phyloP scores from a whole-genome alignment of 1,140 invertebrate genomes.

The Drosophila littoralis region DNA sequence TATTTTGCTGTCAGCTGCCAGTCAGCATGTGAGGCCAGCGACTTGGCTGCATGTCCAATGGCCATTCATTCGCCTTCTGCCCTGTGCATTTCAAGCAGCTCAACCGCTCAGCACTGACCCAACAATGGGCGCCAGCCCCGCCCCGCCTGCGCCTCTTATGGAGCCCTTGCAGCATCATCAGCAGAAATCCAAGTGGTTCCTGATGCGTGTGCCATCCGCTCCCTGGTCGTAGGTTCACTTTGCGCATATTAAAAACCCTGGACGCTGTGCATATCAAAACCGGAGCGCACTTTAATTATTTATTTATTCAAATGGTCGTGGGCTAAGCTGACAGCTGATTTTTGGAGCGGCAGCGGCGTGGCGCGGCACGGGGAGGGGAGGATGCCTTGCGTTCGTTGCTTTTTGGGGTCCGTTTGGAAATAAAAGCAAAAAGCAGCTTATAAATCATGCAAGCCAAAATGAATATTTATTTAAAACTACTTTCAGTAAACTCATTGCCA shows the following conservation, averaged over 20 bases:
- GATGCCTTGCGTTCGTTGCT: background rate
- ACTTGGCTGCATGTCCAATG: conserved; percentile 23
- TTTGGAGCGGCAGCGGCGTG: no score
- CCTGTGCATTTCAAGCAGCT: conserved; percentile 40
- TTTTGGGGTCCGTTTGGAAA: conserved; percentile 27
- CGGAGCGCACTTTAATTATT: conserved; percentile 65
- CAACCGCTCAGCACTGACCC: conserved; percentile 8
- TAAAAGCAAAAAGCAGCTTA: background rate
- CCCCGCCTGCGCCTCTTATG: background rate
- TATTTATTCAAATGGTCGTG: conserved; percentile 67
- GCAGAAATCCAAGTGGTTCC: conserved; percentile 35
- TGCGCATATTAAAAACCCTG: conserved; percentile 33
- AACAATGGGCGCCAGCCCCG: background rate
- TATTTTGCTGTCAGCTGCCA: conserved; percentile 51
- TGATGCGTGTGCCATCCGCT: conserved; percentile 8
- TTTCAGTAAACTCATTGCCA: background rate
- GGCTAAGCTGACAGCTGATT: conserved; percentile 43
- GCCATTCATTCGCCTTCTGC: conserved; percentile 24
- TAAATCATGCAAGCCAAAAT: conserved; percentile 5
- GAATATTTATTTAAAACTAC: background rate
- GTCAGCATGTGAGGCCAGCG: conserved; percentile 9
- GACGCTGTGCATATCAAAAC: conserved; percentile 31
- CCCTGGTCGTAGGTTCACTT: background rate
- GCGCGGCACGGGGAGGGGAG: background rate
- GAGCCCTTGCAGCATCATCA: conserved; percentile 25